phyloP scores from a whole-genome alignment of 2,888 invertebrate genomes.

The Lathronympha strigana region DNA sequence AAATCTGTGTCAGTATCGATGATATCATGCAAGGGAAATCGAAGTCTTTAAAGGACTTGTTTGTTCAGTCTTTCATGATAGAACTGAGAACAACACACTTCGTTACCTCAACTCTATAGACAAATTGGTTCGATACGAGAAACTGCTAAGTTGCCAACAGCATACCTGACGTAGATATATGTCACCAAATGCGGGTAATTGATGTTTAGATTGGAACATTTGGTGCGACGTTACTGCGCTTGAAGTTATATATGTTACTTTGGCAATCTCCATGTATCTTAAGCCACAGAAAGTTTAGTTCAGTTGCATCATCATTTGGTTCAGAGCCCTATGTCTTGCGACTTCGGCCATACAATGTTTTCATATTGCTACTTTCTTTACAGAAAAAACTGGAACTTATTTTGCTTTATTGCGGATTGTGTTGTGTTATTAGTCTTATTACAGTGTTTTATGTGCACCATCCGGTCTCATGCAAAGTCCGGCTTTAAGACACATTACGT shows the following conservation, averaged over 20 bases:
- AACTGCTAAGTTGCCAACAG: background rate
- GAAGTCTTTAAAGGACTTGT: slow-evolving; percentile 24
- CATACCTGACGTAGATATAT: background rate
- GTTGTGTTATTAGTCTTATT: background rate
- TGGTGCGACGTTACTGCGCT: background rate
- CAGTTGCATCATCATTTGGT: background rate
- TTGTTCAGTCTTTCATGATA: slow-evolving; percentile 5
- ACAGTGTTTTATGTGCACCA: background rate
- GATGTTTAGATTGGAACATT: background rate
- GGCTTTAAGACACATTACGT: background rate
- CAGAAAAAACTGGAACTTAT: too few relatives aligned
- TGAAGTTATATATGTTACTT: background rate
- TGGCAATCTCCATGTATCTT: background rate
- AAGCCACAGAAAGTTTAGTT: background rate
- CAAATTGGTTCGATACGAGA: slow-evolving; percentile 15
- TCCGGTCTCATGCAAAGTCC: background rate
- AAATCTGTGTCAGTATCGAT: slow-evolving; percentile 22
- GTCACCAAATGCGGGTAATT: background rate
- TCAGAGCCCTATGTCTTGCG: too few relatives aligned
- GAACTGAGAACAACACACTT: slow-evolving; percentile 17
- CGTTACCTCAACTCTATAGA: slow-evolving; percentile 17
- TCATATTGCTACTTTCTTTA: too few relatives aligned
- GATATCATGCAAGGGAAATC: slow-evolving; percentile 21
- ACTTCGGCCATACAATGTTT: too few relatives aligned
- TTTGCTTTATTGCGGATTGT: too few relatives aligned